These are phyloP conservation scores for Elysia crispata DNA, from an alignment of 2,888 invertebrate genomes.

Conservation along the genomic window DNA sequence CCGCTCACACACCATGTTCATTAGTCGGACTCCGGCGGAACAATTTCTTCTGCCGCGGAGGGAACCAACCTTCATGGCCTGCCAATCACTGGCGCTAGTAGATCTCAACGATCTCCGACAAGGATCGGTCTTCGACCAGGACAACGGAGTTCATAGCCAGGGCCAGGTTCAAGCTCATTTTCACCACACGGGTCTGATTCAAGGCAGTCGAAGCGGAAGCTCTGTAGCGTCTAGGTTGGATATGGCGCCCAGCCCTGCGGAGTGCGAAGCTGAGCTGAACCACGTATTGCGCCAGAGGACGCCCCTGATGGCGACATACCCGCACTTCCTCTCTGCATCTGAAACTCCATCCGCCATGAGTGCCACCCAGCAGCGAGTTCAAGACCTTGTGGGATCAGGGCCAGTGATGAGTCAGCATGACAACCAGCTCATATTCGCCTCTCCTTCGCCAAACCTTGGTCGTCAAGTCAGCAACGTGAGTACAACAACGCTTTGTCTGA, in stretches of 20 bases:
- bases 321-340: not conserved
- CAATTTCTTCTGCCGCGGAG: conserved; percentile 11
- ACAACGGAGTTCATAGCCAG: not conserved
- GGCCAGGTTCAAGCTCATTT: not conserved
- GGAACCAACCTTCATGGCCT: not conserved
- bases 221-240: conserved; percentile 13
- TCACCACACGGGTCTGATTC: no score
- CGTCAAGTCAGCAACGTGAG: not conserved
- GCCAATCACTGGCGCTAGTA: conserved; percentile 12
- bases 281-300: conserved; percentile 3
- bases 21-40: conserved; percentile 16
- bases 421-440: not conserved
- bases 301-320: not conserved
- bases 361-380: not conserved
- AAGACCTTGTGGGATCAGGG: conserved; percentile 11
- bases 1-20: conserved; percentile 25
- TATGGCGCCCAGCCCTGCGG: not conserved
- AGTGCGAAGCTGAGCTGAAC: not conserved
- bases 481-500: no score
- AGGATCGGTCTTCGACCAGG: conserved; percentile 11
- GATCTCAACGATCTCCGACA: conserved; percentile 10
- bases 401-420: not conserved
- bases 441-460: conserved; percentile 5
- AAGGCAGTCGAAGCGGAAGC: no score
- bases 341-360: conserved; percentile 13